Base-by-base conservation (phyloP, 2,113 vertebrate species). In the Lasiurus borealis region DNA sequence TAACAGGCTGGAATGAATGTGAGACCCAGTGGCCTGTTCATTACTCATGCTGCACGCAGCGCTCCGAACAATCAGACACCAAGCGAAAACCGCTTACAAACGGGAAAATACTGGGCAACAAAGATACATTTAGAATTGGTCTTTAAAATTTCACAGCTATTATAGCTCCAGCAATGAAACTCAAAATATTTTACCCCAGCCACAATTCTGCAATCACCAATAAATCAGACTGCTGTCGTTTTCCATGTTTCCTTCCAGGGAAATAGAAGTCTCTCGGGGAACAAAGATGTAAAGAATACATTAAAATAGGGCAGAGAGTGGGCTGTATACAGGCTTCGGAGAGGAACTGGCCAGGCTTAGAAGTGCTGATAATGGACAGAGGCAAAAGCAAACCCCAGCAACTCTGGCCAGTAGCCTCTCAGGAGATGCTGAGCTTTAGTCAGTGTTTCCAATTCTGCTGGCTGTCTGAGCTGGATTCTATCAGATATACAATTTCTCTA, bases 81-180 rank as follows among this genome's bases (percentile, higher is more conserved):
- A 83, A 48, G 44, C 34, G 69, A 90, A 97, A 96, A 92, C 18
- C 36, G 31, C 85, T 93, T 93, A 94, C 95, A 90, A 91, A 50
- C 80, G 92, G 88, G 90, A 96, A 95, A 94, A 95, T 31, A 85
- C 90, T 21, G 73, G 95, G 95, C 93, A 92, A 72, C 18, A 3
- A 50, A n/a, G 59, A 88, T 71, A 72, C 64, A 66, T 82, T 95
- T 85, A 85, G 94, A 96, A 94, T 90, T 62, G 88, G 73, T 88
- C 93, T 97, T 96, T 75, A 77, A 96, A 92, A 75, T 93, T 72
- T 92, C 85, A 78, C 25, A 93, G 85, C 44, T 94, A 52, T 87
- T 14, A 52, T 36, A 92, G 46, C 77, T 89, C 68, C 69, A 54
- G 81, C 66, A 75, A 94, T 85, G 76, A 91, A 85, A 90, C 62